Evolutionary conservation across 2,888 invertebrate genomes (phyloP).

Genomic region (Rugalucina vietnamica): DNA sequence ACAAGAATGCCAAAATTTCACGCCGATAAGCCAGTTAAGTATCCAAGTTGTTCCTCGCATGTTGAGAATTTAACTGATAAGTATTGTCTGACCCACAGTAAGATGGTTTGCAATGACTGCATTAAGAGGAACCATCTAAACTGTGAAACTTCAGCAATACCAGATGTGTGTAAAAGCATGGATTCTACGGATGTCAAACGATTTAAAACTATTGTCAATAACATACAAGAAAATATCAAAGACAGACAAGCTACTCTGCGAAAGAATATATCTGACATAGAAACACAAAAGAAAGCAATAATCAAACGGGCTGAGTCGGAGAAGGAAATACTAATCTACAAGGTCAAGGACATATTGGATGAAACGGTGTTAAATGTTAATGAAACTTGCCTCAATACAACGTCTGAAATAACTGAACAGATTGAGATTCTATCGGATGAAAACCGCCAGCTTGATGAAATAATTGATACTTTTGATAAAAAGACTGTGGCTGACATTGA

Average conservation of each 20-base stretch:
- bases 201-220: background rate
- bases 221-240: background rate
- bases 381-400: background rate
- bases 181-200: background rate
- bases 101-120: background rate
- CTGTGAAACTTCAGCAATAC: background rate
- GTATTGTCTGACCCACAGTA: background rate
- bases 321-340: background rate
- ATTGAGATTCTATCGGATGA: background rate
- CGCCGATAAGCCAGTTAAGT: background rate
- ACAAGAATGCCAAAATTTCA: background rate
- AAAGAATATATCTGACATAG: background rate
- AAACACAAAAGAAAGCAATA: background rate
- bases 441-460: background rate
- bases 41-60: background rate
- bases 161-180: background rate
- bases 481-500: background rate
- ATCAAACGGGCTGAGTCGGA: background rate
- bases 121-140: background rate
- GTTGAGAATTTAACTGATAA: background rate
- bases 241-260: background rate
- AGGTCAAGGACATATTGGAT: background rate
- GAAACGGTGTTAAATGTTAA: background rate
- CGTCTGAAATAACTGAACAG: background rate
- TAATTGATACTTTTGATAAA: background rate